These are phyloP conservation scores for Apeltes quadracus DNA, from an alignment of 2,113 vertebrate species.

Conservation along the genomic window DNA sequence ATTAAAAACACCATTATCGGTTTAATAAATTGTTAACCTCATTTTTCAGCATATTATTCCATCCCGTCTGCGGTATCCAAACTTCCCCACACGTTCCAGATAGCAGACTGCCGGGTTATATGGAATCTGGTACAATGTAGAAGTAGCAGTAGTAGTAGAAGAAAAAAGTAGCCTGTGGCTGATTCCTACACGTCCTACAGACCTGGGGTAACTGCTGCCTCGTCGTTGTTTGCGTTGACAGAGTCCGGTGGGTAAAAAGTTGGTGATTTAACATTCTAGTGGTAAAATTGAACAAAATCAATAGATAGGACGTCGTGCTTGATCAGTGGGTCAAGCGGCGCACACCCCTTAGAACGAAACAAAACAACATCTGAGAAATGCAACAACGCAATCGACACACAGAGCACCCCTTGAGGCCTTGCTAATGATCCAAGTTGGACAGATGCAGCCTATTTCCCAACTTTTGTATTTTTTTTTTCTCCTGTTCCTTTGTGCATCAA, in stretches of 20 bases:
- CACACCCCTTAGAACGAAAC: neutral
- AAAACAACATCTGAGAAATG: conserved; percentile 47
- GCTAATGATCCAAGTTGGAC: conserved; percentile 71
- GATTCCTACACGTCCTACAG: neutral
- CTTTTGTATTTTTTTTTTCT: conserved; percentile 21
- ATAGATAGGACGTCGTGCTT: neutral
- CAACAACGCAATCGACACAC: neutral
- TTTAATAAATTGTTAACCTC: neutral
- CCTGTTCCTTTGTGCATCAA: conserved; percentile 68
- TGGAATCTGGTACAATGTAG: neutral
- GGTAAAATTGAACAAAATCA: neutral
- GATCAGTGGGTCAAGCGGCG: conserved; percentile 30
- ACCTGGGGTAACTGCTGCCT: neutral
- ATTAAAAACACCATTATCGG: conserved; percentile 44
- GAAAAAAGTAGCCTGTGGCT: too few species aligned
- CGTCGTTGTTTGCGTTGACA: neutral
- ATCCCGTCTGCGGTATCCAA: conserved; percentile 10
- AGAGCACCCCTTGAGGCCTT: conserved; percentile 41
- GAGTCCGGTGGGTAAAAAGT: neutral
- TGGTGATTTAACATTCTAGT: neutral
- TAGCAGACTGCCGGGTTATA: neutral
- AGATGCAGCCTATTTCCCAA: conserved; percentile 56
- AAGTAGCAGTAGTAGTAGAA: too few species aligned
- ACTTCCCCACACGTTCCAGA: neutral
- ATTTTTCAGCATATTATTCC: neutral